These are phyloP conservation scores for Coregonus sp. DNA, from an alignment of 2,797 vertebrate genomes.

Conservation along the genomic window DNA sequence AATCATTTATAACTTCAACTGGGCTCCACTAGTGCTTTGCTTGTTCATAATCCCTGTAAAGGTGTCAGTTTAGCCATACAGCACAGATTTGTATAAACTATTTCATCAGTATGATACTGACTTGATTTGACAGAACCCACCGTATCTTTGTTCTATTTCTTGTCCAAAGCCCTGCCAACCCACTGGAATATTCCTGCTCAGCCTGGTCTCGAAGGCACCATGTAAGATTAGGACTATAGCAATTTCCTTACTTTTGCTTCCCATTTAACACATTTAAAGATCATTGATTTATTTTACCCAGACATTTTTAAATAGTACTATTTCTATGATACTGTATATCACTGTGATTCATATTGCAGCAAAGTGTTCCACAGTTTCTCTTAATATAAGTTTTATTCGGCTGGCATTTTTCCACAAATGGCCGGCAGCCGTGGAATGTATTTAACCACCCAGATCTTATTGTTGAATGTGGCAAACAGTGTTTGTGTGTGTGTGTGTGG, in stretches of 20 bases:
- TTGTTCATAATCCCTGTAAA: slow-evolving; percentile 1
- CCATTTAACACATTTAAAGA: background rate
- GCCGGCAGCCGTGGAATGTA: no score
- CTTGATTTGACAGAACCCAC: slow-evolving; percentile 23
- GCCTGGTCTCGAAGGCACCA: background rate
- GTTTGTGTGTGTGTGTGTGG: background rate
- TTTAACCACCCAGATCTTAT: no score
- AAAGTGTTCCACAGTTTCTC: background rate
- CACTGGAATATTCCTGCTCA: background rate
- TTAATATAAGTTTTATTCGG: background rate
- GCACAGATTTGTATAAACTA: background rate
- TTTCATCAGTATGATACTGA: slow-evolving; percentile 2
- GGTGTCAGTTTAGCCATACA: background rate
- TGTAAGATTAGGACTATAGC: background rate
- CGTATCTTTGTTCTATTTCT: slow-evolving; percentile 3
- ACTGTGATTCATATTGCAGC: background rate
- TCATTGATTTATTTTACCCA: background rate
- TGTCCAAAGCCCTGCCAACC: background rate
- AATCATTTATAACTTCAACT: background rate
- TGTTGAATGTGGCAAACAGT: background rate
- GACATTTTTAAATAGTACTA: background rate
- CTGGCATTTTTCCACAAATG: background rate
- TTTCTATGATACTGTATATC: background rate
- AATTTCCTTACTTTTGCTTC: background rate
- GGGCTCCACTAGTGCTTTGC: background rate